These are phyloP conservation scores for Drosophila hydei DNA, from an alignment of 1,140 invertebrate genomes.

Conservation along the genomic window DNA sequence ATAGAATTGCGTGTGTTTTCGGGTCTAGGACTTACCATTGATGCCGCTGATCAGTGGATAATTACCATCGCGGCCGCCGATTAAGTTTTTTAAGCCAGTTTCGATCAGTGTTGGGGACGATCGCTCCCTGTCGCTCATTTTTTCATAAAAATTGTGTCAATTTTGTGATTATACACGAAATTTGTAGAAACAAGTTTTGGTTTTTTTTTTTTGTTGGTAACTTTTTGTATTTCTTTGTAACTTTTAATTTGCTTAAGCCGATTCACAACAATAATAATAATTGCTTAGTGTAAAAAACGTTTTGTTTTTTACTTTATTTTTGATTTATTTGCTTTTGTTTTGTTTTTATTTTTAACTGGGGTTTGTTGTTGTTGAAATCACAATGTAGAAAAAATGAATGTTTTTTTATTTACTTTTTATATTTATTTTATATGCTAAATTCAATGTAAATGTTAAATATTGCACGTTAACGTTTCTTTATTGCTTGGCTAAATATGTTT, in stretches of 20 bases:
- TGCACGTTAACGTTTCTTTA: conserved; percentile 76
- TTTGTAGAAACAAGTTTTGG: conserved; percentile 16
- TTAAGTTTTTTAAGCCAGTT: conserved; percentile 91
- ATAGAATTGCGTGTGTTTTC: background rate
- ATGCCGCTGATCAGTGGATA: conserved; percentile 89
- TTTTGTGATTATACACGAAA: conserved; percentile 81
- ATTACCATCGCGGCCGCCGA: conserved; percentile 90
- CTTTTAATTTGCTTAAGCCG: conserved; percentile 15
- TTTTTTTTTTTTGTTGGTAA: conserved; percentile 20
- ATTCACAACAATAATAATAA: conserved; percentile 36
- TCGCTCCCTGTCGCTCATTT: conserved; percentile 92
- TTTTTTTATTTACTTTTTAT: background rate
- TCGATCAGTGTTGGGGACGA: conserved; percentile 91
- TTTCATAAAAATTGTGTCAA: conserved; percentile 83
- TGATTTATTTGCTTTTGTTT: conserved; percentile 43
- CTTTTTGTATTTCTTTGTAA: conserved; percentile 6
- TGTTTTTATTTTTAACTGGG: conserved; percentile 5
- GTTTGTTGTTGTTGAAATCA: conserved; percentile 35
- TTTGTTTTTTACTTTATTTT: conserved; percentile 17
- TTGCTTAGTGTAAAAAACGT: conserved; percentile 34
- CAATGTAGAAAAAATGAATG: conserved; percentile 57
- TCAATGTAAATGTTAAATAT: conserved; percentile 79
- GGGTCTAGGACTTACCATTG: conserved; percentile 87
- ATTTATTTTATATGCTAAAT: conserved; percentile 35
- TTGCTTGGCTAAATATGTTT: conserved; percentile 53